A percentile compares a stretch with the other conserved stretches of the same genome.
Conservation (phyloP, 1,140 invertebrate species). For the Araneus ventricosus region DNA sequence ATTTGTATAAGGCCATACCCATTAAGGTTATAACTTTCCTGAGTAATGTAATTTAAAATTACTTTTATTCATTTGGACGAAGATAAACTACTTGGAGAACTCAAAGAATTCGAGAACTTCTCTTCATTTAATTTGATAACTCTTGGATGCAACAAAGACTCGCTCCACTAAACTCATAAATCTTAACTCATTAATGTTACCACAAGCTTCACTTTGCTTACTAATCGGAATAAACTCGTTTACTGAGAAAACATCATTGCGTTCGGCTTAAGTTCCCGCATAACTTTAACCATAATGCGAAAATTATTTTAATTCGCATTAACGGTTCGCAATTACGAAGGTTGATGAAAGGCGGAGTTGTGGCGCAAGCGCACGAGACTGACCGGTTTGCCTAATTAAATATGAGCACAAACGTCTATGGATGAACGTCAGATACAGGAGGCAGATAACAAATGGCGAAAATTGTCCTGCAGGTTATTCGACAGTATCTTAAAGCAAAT, state of each 20-base stretch:
- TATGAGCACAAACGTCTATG: not conserved
- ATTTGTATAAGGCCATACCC: not conserved
- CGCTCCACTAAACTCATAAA: not conserved
- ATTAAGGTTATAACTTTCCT: not conserved
- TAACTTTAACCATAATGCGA: constrained; percentile 58
- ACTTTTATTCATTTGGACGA: not conserved
- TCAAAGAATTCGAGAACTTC: not conserved
- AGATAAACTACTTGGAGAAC: not conserved
- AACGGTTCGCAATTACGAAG: constrained; percentile 56
- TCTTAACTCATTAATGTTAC: constrained; percentile 42
- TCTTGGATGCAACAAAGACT: not conserved
- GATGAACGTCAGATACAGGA: not conserved
- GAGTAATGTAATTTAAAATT: not conserved
- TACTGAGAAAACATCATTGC: constrained; percentile 30
- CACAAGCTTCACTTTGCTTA: not conserved
- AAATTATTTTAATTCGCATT: constrained; percentile 67
- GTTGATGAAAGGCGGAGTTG: not conserved
- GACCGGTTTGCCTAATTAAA: not conserved
- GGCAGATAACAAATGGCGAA: not conserved
- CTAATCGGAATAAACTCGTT: constrained; percentile 39
- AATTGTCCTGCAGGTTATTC: not conserved
- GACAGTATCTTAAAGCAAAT: too few species aligned
- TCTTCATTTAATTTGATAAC: constrained; percentile 6
- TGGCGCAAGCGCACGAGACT: not conserved
- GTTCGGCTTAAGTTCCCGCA: constrained; percentile 29